These are phyloP conservation scores for Pseudochirops corinnae DNA, from an alignment of 2,797 vertebrate species.

Conservation along the genomic window DNA sequence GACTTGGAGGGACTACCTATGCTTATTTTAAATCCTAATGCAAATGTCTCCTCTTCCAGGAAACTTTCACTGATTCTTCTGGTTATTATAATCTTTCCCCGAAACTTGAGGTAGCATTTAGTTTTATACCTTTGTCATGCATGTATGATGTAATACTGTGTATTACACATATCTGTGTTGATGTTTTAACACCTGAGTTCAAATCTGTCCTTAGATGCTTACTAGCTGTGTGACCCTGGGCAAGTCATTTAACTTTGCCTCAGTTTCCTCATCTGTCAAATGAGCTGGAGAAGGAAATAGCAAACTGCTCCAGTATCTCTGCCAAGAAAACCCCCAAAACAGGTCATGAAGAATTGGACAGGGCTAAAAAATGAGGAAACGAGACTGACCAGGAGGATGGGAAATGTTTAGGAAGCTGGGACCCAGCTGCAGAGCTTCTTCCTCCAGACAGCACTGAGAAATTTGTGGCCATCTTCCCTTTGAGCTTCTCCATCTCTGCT, in stretches of 20 bases:
- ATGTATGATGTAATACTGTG: background rate
- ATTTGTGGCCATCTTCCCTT: no score
- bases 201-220: background rate
- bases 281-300: background rate
- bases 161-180: background rate
- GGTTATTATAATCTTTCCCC: background rate
- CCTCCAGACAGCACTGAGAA: background rate
- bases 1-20: background rate
- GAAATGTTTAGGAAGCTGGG: background rate
- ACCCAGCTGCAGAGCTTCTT: background rate
- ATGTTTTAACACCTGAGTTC: background rate
- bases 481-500: background rate
- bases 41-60: background rate
- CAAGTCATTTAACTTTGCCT: conserved; percentile 4
- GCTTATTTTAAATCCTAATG: background rate
- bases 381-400: background rate
- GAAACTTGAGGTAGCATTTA: background rate
- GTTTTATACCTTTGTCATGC: background rate
- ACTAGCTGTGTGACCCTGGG: background rate
- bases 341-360: background rate
- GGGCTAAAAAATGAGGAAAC: background rate
- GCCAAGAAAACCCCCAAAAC: background rate
- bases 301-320: background rate
- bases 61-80: background rate
- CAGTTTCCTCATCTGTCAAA: background rate